Percentiles rank a stretch among this genome's conserved stretches.
These are phyloP conservation scores for Chrysocyon brachyurus DNA, from an alignment of 2,797 vertebrate genomes.

Conservation along the genomic window DNA sequence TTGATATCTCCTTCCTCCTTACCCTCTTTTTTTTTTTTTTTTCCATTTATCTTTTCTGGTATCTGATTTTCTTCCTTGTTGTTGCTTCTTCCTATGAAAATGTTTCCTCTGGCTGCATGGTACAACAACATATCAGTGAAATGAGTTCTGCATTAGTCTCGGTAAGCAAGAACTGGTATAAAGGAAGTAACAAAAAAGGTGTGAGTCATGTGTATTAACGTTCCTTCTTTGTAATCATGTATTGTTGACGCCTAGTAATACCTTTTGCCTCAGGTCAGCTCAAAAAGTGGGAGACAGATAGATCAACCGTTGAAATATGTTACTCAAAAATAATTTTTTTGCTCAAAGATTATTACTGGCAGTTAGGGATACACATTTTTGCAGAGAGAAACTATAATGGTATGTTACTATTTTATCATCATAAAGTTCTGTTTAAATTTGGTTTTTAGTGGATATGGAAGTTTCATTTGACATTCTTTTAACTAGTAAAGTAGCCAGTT, in stretches of 20 bases:
- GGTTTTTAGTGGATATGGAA: neutral
- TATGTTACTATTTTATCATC: conserved; percentile 1
- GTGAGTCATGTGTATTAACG: neutral
- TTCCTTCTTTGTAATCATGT: neutral
- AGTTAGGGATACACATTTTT: neutral
- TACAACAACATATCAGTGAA: conserved; percentile 69
- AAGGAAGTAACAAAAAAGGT: conserved; percentile 1
- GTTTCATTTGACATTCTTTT: conserved; percentile 7
- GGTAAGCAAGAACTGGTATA: conserved; percentile 72
- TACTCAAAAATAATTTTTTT: conserved; percentile 55
- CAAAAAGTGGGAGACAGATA: neutral
- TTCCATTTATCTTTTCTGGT: conserved; percentile 64
- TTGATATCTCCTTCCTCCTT: neutral
- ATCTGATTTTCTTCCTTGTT: conserved; percentile 64
- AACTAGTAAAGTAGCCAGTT: neutral
- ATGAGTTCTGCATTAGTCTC: conserved; percentile 59
- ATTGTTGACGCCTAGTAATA: neutral
- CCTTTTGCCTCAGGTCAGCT: neutral
- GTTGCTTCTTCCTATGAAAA: conserved; percentile 70
- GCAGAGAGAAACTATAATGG: neutral
- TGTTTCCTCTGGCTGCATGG: conserved; percentile 66
- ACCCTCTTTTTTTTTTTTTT: neutral
- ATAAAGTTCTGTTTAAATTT: conserved; percentile 50
- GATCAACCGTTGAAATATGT: neutral
- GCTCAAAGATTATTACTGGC: neutral